A percentile compares a stretch with the other conserved stretches of the same genome.
phyloP scores from a whole-genome alignment of 1,140 invertebrate genomes.

The Anastrepha ludens region DNA sequence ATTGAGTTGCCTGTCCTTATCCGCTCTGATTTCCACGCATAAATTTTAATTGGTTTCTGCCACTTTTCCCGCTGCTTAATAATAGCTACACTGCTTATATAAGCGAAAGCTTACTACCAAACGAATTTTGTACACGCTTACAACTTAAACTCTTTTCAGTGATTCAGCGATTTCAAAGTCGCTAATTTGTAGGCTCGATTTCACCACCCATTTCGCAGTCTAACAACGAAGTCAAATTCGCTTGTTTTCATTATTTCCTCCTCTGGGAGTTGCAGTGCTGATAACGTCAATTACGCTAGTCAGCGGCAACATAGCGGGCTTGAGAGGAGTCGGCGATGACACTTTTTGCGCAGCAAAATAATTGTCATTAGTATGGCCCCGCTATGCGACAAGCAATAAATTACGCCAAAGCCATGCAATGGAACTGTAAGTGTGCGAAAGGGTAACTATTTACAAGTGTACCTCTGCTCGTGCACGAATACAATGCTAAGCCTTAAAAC shows the following conservation, averaged over 20 bases:
- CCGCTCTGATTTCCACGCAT: too few relatives aligned
- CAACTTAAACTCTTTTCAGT: too few relatives aligned
- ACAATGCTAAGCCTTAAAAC: background rate
- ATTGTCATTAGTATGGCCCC: background rate
- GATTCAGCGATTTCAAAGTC: too few relatives aligned
- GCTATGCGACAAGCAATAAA: constrained; percentile 14
- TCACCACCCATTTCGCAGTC: too few relatives aligned
- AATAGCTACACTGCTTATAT: too few relatives aligned
- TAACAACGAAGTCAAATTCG: background rate
- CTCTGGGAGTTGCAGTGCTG: background rate
- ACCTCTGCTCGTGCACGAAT: background rate
- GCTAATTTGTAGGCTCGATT: too few relatives aligned
- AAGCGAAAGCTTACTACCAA: too few relatives aligned
- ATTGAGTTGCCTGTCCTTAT: too few relatives aligned
- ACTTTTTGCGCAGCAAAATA: background rate
- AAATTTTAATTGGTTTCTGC: too few relatives aligned
- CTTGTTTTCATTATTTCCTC: background rate
- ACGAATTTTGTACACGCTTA: too few relatives aligned
- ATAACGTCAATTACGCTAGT: constrained; percentile 22
- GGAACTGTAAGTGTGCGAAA: background rate
- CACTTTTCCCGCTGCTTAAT: too few relatives aligned
- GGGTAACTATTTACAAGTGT: background rate
- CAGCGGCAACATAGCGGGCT: background rate
- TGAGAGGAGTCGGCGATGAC: background rate
- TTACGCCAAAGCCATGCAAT: background rate